phyloP scores from a whole-genome alignment of 2,888 invertebrate genomes.

The Isotomurus palustris region DNA sequence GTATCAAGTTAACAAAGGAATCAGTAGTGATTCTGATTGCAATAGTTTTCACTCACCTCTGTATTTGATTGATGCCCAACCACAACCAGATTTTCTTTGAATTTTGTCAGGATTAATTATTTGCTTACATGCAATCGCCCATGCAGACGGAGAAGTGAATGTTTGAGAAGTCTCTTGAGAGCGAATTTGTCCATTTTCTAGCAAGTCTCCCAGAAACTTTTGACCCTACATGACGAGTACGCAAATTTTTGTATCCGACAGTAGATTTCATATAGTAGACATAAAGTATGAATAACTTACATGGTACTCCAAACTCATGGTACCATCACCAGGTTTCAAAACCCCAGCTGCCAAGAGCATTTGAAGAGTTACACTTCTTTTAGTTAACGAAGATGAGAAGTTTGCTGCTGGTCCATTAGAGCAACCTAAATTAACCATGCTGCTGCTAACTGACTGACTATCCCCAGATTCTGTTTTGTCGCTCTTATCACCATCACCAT shows the following conservation, averaged over 20 bases:
- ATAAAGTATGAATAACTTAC: conserved; percentile 52
- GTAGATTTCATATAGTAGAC: neutral
- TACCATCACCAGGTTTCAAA: conserved; percentile 60
- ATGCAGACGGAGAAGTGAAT: conserved; percentile 84
- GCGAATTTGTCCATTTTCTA: conserved; percentile 80
- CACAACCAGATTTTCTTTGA: conserved; percentile 72
- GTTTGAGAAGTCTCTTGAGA: conserved; percentile 82
- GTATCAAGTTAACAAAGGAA: neutral
- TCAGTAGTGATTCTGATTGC: neutral
- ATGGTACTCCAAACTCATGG: conserved; percentile 85
- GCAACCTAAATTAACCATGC: conserved; percentile 22
- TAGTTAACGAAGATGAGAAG: conserved; percentile 53
- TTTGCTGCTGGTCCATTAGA: conserved; percentile 39
- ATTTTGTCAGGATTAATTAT: conserved; percentile 81
- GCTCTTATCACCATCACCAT: conserved; percentile 29
- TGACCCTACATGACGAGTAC: conserved; percentile 75
- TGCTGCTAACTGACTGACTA: conserved; percentile 28
- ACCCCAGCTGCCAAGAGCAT: conserved; percentile 81
- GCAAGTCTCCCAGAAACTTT: conserved; percentile 79
- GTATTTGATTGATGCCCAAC: conserved; percentile 72
- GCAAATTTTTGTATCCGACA: too few species aligned
- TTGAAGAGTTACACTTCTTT: conserved; percentile 68
- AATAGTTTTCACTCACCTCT: too few species aligned
- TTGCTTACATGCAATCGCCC: conserved; percentile 88
- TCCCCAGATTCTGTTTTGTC: conserved; percentile 37